These are phyloP conservation scores for Agonopterix arenella DNA, from an alignment of 2,888 invertebrate species.

Conservation along the genomic window DNA sequence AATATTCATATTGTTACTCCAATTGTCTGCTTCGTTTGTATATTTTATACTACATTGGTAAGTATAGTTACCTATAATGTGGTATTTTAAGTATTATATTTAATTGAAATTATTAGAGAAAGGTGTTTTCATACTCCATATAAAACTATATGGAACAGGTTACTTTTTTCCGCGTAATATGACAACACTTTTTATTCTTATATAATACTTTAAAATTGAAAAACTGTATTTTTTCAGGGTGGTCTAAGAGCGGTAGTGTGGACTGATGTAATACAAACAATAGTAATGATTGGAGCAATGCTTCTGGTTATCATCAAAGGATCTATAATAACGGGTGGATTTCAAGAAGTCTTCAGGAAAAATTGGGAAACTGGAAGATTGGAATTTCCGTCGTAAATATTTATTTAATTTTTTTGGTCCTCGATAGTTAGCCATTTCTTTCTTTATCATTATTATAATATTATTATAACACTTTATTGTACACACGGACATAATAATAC, in stretches of 20 bases:
- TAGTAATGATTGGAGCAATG: conserved; percentile 83
- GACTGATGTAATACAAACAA: conserved; percentile 83
- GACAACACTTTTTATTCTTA: no score
- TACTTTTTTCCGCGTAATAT: neutral
- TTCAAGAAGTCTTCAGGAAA: conserved; percentile 72
- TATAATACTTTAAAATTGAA: no score
- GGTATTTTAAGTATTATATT: no score
- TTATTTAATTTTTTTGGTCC: no score
- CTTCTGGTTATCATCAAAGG: conserved; percentile 80
- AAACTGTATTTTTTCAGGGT: conserved; percentile 56
- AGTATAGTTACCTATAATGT: conserved; percentile 29
- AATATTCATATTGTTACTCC: conserved; percentile 85
- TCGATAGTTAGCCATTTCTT: no score
- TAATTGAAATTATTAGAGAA: no score
- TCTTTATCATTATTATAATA: no score
- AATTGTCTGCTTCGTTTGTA: conserved; percentile 85
- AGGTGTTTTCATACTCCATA: no score
- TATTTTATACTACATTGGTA: conserved; percentile 87
- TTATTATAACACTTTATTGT: no score
- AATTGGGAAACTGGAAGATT: conserved; percentile 78
- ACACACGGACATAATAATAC: no score
- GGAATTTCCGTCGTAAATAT: conserved; percentile 76
- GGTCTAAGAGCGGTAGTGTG: conserved; percentile 83
- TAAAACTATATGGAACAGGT: no score
- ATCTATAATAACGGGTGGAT: conserved; percentile 79